Base-by-base conservation (phyloP, 2,797 vertebrate species). In the Anolis apletophallus region DNA sequence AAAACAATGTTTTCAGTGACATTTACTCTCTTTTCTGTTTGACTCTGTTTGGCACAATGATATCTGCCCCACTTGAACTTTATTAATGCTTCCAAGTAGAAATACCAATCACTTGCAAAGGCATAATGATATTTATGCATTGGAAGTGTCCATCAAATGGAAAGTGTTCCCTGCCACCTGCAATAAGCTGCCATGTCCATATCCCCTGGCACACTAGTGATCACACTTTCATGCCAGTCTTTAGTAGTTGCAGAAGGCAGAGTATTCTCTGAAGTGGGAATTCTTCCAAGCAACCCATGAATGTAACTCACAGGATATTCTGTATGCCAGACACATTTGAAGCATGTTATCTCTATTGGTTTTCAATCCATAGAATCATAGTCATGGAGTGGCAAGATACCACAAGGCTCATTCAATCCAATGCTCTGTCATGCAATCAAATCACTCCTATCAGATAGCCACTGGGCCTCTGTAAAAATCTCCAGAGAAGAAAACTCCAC, bases 1-100 rank as follows among this genome's bases (percentile, higher is more conserved):
- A 72, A 57, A 88, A 86, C 80, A 81, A 74, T 93, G 90, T 88
- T 93, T 91, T 94, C 91, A 80, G 81, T 93, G 92, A 90, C 90
- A 94, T 94, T 94, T 93, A 92, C 90, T 93, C 90, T 88, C 85
- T 89, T 94, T 91, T 94, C 88, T 82, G 89, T 80, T 81, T 95
- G 91, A 88, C 80, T 94, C 89, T 91, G 88, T 92, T 91, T 94
- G 92, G 90, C 86, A 79, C 91, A 91, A 90, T 93, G 91, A 94
- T 87, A 86, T 90, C 91, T 89, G 80, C 85, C 84, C 80, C 80
- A 78, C 80, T 72, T 91, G 93, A 93, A 92, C 89, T 93, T 94
- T 91, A 93, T 93, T 93, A 94, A 93, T 85, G 75, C 86, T 94
- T 92, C 89, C 93, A 90, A 23, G 59, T 52, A 88, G 83, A 88